Percentiles rank a stretch among this genome's conserved stretches.
Evolutionary conservation across 2,113 vertebrate genomes (phyloP).

Genomic region (Anseranas semipalmata): DNA sequence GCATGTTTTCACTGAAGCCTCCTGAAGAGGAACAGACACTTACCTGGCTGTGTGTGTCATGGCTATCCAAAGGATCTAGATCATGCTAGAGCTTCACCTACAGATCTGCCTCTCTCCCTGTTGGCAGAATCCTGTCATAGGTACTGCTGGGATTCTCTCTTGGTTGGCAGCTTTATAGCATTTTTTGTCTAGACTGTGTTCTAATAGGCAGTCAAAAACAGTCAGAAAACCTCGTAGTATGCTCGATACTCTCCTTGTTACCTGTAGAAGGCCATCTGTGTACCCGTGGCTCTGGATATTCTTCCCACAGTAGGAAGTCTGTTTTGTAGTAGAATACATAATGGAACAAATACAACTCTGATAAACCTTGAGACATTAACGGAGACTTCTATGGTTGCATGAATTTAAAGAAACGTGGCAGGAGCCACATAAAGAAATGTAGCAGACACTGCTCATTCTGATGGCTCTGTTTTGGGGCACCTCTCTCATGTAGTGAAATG

Average conservation of each 20-base stretch:
- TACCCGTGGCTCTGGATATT: background rate
- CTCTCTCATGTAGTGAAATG: background rate
- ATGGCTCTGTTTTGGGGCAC: background rate
- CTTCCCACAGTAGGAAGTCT: background rate
- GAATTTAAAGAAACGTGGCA: background rate
- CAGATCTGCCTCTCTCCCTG: background rate
- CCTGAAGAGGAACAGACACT: background rate
- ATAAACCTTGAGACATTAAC: background rate
- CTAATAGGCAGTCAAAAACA: background rate
- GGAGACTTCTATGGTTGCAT: background rate
- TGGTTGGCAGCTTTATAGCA: background rate
- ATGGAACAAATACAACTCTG: background rate
- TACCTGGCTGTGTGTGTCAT: background rate
- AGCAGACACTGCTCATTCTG: background rate
- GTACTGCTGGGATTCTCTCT: background rate
- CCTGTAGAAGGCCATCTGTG: rapidly evolving
- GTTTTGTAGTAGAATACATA: background rate
- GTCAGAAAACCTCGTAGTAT: background rate
- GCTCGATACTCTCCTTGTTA: background rate
- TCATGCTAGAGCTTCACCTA: background rate
- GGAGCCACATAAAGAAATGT: background rate
- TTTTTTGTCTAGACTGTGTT: background rate
- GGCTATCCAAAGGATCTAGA: background rate
- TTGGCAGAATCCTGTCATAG: background rate
- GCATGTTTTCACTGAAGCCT: background rate